Percentiles rank a stretch among this genome's conserved stretches.
Conservation (phyloP, 2,888 invertebrate species). For the Deilephila elpenor region DNA sequence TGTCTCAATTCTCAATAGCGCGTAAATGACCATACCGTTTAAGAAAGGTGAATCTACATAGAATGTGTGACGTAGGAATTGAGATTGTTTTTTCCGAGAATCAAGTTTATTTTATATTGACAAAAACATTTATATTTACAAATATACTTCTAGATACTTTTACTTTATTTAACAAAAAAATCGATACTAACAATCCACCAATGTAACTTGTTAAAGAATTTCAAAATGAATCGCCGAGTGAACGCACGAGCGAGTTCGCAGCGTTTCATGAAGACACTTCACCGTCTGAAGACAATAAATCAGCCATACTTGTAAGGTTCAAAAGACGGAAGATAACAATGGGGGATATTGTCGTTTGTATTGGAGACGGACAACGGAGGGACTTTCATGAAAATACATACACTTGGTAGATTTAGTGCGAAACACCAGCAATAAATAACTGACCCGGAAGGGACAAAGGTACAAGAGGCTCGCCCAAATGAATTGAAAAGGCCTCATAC, state of each 20-base stretch:
- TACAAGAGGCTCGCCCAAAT: slow-evolving; percentile 77
- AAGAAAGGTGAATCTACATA: too few species aligned
- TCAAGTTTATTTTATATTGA: too few species aligned
- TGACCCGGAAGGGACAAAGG: slow-evolving; percentile 82
- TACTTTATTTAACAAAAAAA: neutral
- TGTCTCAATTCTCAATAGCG: too few species aligned
- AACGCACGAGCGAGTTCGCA: neutral
- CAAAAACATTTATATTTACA: too few species aligned
- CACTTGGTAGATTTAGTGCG: slow-evolving; percentile 69
- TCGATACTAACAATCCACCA: neutral
- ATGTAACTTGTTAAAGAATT: neutral
- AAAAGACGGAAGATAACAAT: slow-evolving; percentile 45
- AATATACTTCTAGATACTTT: too few species aligned
- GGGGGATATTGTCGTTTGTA: slow-evolving; percentile 56
- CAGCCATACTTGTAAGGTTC: slow-evolving; percentile 42
- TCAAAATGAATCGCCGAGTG: neutral
- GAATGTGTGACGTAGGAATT: too few species aligned
- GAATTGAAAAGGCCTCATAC: slow-evolving; percentile 82
- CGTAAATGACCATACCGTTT: too few species aligned
- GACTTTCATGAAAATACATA: slow-evolving; percentile 63
- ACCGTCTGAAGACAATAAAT: slow-evolving; percentile 35
- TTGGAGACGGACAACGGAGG: slow-evolving; percentile 46
- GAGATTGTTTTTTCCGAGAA: too few species aligned
- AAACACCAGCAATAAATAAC: slow-evolving; percentile 81
- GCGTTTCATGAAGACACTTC: slow-evolving; percentile 4